Evolutionary conservation across 2,888 invertebrate genomes (phyloP).

Genomic region (Psylliodes chrysocephalus): DNA sequence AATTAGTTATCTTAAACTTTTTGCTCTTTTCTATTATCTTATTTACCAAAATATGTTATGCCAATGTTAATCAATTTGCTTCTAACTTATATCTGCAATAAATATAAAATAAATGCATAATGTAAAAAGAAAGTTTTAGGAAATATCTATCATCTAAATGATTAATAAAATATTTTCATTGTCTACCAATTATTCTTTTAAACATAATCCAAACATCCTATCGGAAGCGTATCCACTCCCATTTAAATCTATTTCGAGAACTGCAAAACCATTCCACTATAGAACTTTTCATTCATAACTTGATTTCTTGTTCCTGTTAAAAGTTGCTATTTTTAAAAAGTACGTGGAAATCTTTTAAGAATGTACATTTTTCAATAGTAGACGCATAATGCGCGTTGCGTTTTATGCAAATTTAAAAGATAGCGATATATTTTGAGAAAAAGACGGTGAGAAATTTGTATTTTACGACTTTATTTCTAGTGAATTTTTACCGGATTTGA

Average conservation of each 20-base stretch:
- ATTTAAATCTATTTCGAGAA: slow-evolving; percentile 41
- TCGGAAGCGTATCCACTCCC: slow-evolving; percentile 1
- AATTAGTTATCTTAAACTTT: too few species aligned
- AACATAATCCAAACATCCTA: neutral
- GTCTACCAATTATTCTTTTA: too few species aligned
- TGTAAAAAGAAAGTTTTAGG: too few species aligned
- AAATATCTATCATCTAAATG: too few species aligned
- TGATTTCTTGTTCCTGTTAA: slow-evolving; percentile 32
- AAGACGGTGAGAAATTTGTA: neutral
- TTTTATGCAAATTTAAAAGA: neutral
- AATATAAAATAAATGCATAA: too few species aligned
- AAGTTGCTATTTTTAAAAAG: slow-evolving; percentile 30
- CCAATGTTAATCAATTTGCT: too few species aligned
- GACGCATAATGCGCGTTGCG: neutral
- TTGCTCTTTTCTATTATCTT: too few species aligned
- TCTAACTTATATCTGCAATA: too few species aligned
- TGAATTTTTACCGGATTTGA: neutral
- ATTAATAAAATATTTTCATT: too few species aligned
- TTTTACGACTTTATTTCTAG: neutral
- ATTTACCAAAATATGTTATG: too few species aligned
- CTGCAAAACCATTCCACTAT: slow-evolving; percentile 44
- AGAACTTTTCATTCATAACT: slow-evolving; percentile 42
- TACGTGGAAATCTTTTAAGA: slow-evolving; percentile 16
- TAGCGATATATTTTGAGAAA: slow-evolving; percentile 1
- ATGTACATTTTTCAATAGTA: slow-evolving; percentile 12